A percentile compares a stretch with the other conserved stretches of the same genome.
These are phyloP conservation scores for Elgaria multicarinata DNA, from an alignment of 2,113 vertebrate species.

Conservation along the genomic window DNA sequence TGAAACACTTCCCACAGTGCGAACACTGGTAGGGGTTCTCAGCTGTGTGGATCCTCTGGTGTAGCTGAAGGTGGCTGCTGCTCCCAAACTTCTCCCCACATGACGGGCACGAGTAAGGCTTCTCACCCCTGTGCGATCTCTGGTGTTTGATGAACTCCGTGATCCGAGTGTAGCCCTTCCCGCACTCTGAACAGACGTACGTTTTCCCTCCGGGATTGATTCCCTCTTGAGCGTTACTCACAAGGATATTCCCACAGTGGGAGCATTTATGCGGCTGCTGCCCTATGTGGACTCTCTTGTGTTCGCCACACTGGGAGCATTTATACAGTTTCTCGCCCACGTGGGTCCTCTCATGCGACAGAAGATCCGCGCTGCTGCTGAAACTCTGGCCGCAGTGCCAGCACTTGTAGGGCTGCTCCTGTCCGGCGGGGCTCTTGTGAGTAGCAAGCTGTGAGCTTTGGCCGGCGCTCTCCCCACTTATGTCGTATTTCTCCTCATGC, in stretches of 20 bases:
- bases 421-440: neutral
- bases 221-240: conserved; percentile 51
- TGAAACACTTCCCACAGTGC: conserved; percentile 60
- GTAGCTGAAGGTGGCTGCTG: neutral
- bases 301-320: conserved; percentile 73
- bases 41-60: conserved; percentile 19
- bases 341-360: neutral
- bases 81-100: neutral
- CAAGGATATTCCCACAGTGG: conserved; percentile 58
- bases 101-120: too few relatives aligned
- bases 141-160: conserved; percentile 49
- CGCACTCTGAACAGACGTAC: conserved; percentile 51
- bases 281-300: conserved; percentile 47
- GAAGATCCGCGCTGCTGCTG: neutral
- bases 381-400: neutral
- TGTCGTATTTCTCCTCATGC: neutral
- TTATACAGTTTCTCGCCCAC: conserved; percentile 47
- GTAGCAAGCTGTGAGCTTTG: neutral
- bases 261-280: conserved; percentile 55
- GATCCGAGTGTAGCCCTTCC: conserved; percentile 42
- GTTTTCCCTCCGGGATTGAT: conserved; percentile 8
- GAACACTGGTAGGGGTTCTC: conserved; percentile 39
- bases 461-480: too few relatives aligned
- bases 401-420: neutral
- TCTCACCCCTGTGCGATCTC: too few relatives aligned